phyloP scores from a whole-genome alignment of 2,888 invertebrate genomes.

The Herminia tarsipennalis region DNA sequence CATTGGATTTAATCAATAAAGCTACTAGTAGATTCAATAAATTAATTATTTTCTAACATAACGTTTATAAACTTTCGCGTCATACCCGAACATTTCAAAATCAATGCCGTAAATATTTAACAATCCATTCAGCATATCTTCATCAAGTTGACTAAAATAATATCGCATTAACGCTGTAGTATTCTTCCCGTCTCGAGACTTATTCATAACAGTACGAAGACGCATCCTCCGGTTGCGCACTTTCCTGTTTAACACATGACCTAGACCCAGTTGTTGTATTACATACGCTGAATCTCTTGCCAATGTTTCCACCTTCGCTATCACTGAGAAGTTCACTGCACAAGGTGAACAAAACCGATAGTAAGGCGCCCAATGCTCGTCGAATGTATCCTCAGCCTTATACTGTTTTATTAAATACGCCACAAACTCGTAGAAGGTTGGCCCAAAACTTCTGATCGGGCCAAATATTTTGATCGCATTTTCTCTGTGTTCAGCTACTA shows the following conservation, averaged over 20 bases:
- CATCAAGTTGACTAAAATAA: conserved; percentile 86
- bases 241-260: conserved; percentile 79
- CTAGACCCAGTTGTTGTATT: conserved; percentile 85
- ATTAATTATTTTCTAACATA: conserved; percentile 77
- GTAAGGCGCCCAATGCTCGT: conserved; percentile 89
- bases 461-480: conserved; percentile 62
- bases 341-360: conserved; percentile 88
- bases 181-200: conserved; percentile 81
- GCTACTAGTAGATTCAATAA: conserved; percentile 32
- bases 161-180: conserved; percentile 73
- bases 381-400: conserved; percentile 79
- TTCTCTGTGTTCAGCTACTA: conserved; percentile 86
- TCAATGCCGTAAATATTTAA: conserved; percentile 88
- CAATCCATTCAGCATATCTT: conserved; percentile 83
- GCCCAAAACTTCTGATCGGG: conserved; percentile 76
- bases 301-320: conserved; percentile 88
- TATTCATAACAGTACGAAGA: conserved; percentile 82
- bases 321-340: conserved; percentile 87
- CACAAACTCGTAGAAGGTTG: conserved; percentile 90
- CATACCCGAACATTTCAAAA: conserved; percentile 89
- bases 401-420: conserved; percentile 88
- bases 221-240: conserved; percentile 78
- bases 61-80: conserved; percentile 83
- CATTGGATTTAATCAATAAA: conserved; percentile 7
- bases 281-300: conserved; percentile 86